Base-by-base conservation (phyloP, 1,140 invertebrate genomes). In the Anoplolepis gracilipes region DNA sequence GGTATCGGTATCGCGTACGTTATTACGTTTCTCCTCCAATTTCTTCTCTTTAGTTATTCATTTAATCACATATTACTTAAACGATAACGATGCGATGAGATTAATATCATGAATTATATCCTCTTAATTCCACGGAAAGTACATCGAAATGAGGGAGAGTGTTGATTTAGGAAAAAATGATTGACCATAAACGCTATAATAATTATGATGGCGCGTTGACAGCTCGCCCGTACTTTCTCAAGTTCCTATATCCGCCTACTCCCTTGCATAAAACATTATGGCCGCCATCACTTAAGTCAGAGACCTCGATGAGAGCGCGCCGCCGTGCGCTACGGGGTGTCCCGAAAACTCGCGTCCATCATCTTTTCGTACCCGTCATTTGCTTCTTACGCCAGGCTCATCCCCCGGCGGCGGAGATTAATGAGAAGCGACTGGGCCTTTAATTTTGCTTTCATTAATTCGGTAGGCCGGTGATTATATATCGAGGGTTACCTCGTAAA, bases 241-340 rank as follows among this genome's bases (percentile, higher is more conserved):
- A 84, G 67, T 85, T 85, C 69, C 75, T 88, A 49, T 49, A 91
- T 90, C 90, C 87, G 86, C 90, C 89, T 81, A 90, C 87, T 90
- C 70, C 87, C 87, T 87, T 87, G 90, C 91, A 91, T 90, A 91
- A 92, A 93, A 92, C 91, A 93, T 92, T 92, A 93, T 92, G 91
- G 90, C 92, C 87, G 89, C 90, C 92, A 92, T 93, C 91, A 91
- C 88, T 93, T 92, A 91, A 91, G 81, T 30, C 72, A 76, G 75
- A 72, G 86, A 59, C 79, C 84, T 81, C 88, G 86, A 91, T 87
- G 90, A 91, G 86, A 86, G 86, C 87, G 53, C 87, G 72, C 87
- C 87, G 84, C 36, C 42, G 70, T 70, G 79, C 87, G 72, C 92
- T 82, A 92, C 92, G 92, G 92, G 92, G 91, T 93, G 92, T 92